Evolutionary conservation across 1,140 invertebrate species (phyloP).

Genomic region (Drosophila murphyi): DNA sequence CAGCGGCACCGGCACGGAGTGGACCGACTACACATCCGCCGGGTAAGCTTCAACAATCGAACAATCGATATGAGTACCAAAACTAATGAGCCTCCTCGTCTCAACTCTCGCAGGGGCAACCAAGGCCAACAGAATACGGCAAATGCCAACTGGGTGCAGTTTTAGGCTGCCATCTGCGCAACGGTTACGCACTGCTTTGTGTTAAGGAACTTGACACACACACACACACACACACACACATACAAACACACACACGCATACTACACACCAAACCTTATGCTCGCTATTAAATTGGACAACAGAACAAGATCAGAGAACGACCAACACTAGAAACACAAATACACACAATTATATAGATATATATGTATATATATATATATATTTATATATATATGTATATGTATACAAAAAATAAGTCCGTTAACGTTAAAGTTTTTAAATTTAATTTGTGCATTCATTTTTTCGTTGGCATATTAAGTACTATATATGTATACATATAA

Average conservation of each 20-base stretch:
- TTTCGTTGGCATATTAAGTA: constrained; percentile 26
- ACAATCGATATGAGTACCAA: neutral
- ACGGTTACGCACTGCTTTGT: constrained; percentile 43
- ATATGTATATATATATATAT: constrained; percentile 3
- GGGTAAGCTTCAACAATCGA: constrained; percentile 80
- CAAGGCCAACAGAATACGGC: constrained; percentile 85
- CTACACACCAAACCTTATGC: constrained; percentile 8
- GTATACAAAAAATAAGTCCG: constrained; percentile 47
- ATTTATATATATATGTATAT: neutral
- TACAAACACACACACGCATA: constrained; percentile 9
- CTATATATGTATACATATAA: constrained; percentile 9
- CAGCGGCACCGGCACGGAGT: constrained; percentile 86
- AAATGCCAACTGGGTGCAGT: constrained; percentile 90
- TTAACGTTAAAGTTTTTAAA: constrained; percentile 67
- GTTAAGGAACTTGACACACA: constrained; percentile 35
- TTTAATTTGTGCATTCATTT: constrained; percentile 56
- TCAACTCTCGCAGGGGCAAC: constrained; percentile 68
- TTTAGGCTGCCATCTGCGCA: constrained; percentile 85
- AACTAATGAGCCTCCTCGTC: neutral
- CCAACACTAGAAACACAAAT: constrained; percentile 10
- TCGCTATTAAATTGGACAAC: constrained; percentile 34
- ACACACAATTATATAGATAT: constrained; percentile 1
- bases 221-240: constrained; percentile 13
- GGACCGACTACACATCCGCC: constrained; percentile 93
- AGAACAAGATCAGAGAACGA: constrained; percentile 14